Percentiles rank a stretch among this genome's conserved stretches.
These are phyloP conservation scores for Leucania comma DNA, from an alignment of 2,888 invertebrate genomes.

Conservation along the genomic window DNA sequence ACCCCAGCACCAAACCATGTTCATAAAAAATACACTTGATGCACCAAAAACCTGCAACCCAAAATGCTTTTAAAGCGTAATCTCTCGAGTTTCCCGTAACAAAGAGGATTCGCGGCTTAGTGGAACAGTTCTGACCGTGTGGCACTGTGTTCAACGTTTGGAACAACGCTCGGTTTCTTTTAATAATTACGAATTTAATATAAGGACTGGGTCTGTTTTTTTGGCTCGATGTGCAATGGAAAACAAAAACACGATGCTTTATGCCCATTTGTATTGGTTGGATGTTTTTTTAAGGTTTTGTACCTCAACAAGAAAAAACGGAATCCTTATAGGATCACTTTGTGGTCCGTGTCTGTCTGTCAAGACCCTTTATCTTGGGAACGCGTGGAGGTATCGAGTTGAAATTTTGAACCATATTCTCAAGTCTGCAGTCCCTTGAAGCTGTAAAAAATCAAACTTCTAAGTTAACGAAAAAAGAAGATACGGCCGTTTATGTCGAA, in stretches of 20 bases:
- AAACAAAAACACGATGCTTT: not conserved
- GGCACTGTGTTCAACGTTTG: constrained; percentile 46
- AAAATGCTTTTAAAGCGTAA: constrained; percentile 70
- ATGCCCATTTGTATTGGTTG: too few relatives aligned
- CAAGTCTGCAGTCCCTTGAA: too few relatives aligned
- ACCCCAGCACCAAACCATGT: constrained; percentile 9
- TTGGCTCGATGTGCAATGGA: not conserved
- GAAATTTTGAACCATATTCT: too few relatives aligned
- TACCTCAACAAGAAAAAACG: too few relatives aligned
- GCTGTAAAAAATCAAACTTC: too few relatives aligned
- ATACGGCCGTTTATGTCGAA: too few relatives aligned
- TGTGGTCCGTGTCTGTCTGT: too few relatives aligned
- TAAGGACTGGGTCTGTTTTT: constrained; percentile 15
- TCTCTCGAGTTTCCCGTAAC: constrained; percentile 64
- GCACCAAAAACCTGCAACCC: constrained; percentile 42
- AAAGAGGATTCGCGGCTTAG: constrained; percentile 70
- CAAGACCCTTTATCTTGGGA: too few relatives aligned
- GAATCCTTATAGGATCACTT: too few relatives aligned
- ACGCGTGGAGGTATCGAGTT: too few relatives aligned
- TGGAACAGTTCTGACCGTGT: constrained; percentile 49
- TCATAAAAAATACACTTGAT: constrained; percentile 38
- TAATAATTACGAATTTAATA: constrained; percentile 51
- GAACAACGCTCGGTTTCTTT: constrained; percentile 47
- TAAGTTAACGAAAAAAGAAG: too few relatives aligned
- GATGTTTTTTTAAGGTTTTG: too few relatives aligned